These are phyloP conservation scores for Atta cephalotes DNA, from an alignment of 1,140 invertebrate species.

Conservation along the genomic window DNA sequence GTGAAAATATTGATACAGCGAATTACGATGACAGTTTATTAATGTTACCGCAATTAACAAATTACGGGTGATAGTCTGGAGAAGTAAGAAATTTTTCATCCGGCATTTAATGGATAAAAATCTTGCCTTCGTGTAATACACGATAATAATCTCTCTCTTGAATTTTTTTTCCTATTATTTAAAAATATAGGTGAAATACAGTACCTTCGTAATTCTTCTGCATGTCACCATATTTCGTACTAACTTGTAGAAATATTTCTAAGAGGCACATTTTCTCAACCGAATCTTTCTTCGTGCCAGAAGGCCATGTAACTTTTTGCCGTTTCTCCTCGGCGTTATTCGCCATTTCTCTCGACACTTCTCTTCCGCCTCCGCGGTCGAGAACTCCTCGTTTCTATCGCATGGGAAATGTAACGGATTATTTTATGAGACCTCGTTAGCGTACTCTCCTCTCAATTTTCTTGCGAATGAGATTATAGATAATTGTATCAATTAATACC, in stretches of 20 bases:
- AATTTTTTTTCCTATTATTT: not conserved
- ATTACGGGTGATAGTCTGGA: constrained; percentile 1
- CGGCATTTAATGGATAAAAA: not conserved
- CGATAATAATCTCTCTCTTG: not conserved
- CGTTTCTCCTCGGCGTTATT: constrained; percentile 8
- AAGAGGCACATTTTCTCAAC: constrained; percentile 34
- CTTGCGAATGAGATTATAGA: not conserved
- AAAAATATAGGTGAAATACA: not conserved
- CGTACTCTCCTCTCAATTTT: constrained; percentile 1
- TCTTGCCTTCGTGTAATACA: not conserved
- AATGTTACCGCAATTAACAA: constrained; percentile 29
- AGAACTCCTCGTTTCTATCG: constrained; percentile 12
- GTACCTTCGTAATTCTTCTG: not conserved
- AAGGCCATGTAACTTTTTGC: constrained; percentile 55
- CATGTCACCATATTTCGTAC: not conserved
- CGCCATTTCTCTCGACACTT: constrained; percentile 40
- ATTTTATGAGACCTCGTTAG: constrained; percentile 40
- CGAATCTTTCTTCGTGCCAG: constrained; percentile 28
- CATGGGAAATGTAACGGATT: not conserved
- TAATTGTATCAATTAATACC: constrained; percentile 31
- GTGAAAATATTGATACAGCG: constrained; percentile 10
- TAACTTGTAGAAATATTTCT: constrained; percentile 25
- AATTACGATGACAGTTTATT: constrained; percentile 49
- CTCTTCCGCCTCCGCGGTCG: constrained; percentile 11
- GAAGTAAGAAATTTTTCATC: not conserved